Base-by-base conservation (phyloP, 1,140 invertebrate genomes). In the Dendrolimus kikuchii region DNA sequence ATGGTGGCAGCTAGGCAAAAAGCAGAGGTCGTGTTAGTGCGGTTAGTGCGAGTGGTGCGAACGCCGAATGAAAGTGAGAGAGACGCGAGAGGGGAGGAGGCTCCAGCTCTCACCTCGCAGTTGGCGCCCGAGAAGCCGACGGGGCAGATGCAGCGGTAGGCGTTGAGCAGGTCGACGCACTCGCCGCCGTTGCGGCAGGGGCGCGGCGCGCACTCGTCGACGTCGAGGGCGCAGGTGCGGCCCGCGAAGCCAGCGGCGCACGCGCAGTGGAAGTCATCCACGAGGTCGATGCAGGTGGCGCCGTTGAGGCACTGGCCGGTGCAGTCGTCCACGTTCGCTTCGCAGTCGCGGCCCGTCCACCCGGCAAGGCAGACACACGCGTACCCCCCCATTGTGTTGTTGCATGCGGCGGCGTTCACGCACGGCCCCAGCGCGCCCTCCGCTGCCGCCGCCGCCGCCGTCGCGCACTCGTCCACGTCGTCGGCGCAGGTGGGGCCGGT, bases 311-410 rank as follows among this genome's bases (percentile, higher is more conserved):
- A 98, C 69, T 96, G 96, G 4, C 93, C 94, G 6, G 92, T 89
- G 85, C 97, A 99, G 77, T 94, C 94, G 79, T 96, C 92, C 73
- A 97, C 95, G 81, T 97, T 96, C 67, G 93, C 90, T 64, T 94
- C 93, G 86, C 96, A 98, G 64, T 94, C 93, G 77, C 94, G 93
- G 10, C 91, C 95, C 5, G 91, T 93, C 94, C 97, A 99, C 36
- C 97, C 95, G 49, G 92, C 91, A 42, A 92, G 88, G 81, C 94
- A 93, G 62, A 92, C 86, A 81, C 95, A 98, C 68, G 90, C 88
- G 80, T 96, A 98, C 52, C 95, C 94, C 0, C 96, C 96, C 4
- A 91, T 91, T 38, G 93, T 86, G 84, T 96, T 96, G 65, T 91
- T 89, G 77, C 95, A 96, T 6, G 93, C 91, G 38, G 92, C 87